Conservation (phyloP, 2,113 vertebrate genomes). For the Glaucidium brasilianum region DNA sequence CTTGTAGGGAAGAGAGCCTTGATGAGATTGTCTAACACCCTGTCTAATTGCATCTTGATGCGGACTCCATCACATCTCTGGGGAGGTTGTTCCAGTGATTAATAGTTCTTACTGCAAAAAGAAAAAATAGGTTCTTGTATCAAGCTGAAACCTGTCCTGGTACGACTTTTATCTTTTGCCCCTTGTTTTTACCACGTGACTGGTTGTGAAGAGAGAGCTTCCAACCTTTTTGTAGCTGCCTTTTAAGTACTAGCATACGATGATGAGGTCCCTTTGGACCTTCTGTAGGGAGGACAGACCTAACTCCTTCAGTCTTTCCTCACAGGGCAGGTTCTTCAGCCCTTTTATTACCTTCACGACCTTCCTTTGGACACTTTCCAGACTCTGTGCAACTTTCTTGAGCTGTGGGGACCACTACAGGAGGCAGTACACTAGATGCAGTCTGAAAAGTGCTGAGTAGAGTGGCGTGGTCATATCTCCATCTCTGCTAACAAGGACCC, state of each 20-base stretch:
- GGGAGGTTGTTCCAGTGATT: not conserved
- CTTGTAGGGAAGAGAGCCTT: not conserved
- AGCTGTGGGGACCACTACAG: not conserved
- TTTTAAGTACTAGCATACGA: not conserved
- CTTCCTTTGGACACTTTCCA: not conserved
- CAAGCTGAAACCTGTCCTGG: not conserved
- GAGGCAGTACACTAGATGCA: not conserved
- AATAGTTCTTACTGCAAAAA: not conserved
- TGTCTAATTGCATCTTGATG: not conserved
- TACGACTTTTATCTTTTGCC: not conserved
- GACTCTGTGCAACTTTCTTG: accelerated
- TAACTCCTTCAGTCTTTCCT: not conserved
- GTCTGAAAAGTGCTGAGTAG: not conserved
- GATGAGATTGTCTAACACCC: not conserved
- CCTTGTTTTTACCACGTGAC: not conserved
- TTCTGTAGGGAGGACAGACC: not conserved
- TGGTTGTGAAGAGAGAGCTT: not conserved
- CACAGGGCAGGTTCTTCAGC: not conserved
- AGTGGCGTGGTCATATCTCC: not conserved
- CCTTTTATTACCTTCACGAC: not conserved
- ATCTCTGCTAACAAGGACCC: not conserved
- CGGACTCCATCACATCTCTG: not conserved
- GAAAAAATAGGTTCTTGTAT: too few relatives aligned
- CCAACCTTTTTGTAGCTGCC: not conserved
- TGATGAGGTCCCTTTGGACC: not conserved